Percentiles rank a stretch among this genome's conserved stretches.
phyloP scores from a whole-genome alignment of 2,797 vertebrate species.

The Sebastes matsubarae region DNA sequence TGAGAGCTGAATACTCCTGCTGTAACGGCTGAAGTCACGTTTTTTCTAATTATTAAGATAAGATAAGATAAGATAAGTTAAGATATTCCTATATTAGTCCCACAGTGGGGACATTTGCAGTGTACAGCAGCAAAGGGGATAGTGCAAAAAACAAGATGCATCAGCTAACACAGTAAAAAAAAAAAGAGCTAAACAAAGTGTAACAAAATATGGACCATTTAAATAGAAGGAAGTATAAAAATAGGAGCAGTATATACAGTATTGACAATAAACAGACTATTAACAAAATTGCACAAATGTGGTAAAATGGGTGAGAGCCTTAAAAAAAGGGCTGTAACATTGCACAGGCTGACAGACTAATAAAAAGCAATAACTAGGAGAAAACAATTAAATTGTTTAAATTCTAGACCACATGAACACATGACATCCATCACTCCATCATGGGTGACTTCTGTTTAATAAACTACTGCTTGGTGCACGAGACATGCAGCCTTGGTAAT shows the following conservation, averaged over 20 bases:
- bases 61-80: too few species aligned
- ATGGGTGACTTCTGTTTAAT: conserved; percentile 27
- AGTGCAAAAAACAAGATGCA: too few species aligned
- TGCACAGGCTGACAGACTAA: not conserved
- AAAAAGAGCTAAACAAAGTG: too few species aligned
- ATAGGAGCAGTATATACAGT: too few species aligned
- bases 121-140: too few species aligned
- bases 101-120: too few species aligned
- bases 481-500: not conserved
- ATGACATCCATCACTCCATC: not conserved
- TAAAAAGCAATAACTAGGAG: not conserved
- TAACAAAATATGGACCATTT: too few species aligned
- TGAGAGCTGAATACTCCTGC: not conserved
- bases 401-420: not conserved
- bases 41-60: not conserved
- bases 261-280: too few species aligned
- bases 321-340: not conserved
- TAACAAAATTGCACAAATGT: too few species aligned
- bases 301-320: not conserved
- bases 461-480: conserved; percentile 23
- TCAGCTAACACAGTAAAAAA: too few species aligned
- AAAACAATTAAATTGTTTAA: rapidly evolving
- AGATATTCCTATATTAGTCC: too few species aligned
- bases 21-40: not conserved
- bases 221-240: too few species aligned